Conservation (phyloP, 2,113 vertebrate species). For the Sapayoa aenigma region DNA sequence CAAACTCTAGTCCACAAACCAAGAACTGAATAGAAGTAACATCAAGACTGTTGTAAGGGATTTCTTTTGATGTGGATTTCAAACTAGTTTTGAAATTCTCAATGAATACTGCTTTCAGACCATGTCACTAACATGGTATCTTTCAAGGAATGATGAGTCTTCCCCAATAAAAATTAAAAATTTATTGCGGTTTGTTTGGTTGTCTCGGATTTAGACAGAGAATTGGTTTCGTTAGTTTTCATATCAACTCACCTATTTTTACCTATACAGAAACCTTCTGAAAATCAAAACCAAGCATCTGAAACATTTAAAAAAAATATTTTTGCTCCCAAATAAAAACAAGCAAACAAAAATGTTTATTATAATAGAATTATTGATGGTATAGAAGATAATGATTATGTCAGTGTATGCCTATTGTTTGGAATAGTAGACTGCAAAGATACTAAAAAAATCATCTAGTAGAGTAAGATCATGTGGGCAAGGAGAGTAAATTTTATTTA, state of each 20-base stretch:
- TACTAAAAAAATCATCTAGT: neutral
- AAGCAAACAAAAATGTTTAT: neutral
- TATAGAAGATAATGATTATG: neutral
- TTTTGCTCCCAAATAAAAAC: neutral
- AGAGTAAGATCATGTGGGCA: neutral
- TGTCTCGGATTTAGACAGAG: neutral
- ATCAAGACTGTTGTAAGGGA: neutral
- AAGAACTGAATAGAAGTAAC: neutral
- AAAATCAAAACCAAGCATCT: neutral
- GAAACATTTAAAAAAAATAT: neutral
- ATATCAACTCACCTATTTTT: neutral
- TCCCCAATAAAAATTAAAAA: neutral
- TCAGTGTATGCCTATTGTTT: neutral
- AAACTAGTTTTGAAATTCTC: neutral
- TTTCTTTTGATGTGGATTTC: neutral
- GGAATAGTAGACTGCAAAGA: neutral
- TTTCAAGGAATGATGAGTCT: neutral
- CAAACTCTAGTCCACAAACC: neutral
- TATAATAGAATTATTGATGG: neutral
- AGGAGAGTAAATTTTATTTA: neutral
- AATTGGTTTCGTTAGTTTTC: neutral
- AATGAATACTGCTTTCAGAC: neutral
- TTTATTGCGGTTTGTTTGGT: neutral
- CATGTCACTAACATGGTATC: neutral
- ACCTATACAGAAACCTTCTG: neutral